These are phyloP conservation scores for Phaenicophaeus curvirostris DNA, from an alignment of 2,797 vertebrate genomes.

Conservation along the genomic window DNA sequence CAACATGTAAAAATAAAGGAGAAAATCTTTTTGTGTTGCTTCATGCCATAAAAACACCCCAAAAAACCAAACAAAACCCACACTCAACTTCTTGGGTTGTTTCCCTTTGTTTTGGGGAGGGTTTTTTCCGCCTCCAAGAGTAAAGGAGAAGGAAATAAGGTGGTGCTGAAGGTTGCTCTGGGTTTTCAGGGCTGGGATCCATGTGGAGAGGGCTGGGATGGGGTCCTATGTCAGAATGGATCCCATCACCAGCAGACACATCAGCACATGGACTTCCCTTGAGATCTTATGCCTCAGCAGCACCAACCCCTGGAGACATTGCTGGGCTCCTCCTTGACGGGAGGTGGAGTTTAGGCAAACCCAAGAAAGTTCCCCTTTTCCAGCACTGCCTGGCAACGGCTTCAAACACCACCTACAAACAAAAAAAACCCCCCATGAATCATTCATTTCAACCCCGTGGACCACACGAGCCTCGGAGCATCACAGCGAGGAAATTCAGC, in stretches of 20 bases:
- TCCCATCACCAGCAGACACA: background rate
- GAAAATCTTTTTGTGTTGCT: background rate
- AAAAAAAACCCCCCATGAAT: rapidly evolving
- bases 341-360: background rate
- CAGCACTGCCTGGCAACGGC: background rate
- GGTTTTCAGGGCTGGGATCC: background rate
- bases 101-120: background rate
- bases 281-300: rapidly evolving
- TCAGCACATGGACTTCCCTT: background rate
- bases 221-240: background rate
- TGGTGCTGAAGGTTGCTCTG: background rate
- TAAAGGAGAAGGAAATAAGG: background rate
- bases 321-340: background rate
- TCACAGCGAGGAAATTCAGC: background rate
- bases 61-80: too few species aligned
- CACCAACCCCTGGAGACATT: background rate
- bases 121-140: background rate
- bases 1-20: background rate
- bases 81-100: background rate
- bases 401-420: background rate
- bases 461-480: background rate
- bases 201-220: background rate
- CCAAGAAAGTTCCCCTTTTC: background rate
- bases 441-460: background rate
- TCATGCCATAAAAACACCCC: too few species aligned